Conservation (phyloP, 2,888 invertebrate species). For the Phragmatobia fuliginosa region DNA sequence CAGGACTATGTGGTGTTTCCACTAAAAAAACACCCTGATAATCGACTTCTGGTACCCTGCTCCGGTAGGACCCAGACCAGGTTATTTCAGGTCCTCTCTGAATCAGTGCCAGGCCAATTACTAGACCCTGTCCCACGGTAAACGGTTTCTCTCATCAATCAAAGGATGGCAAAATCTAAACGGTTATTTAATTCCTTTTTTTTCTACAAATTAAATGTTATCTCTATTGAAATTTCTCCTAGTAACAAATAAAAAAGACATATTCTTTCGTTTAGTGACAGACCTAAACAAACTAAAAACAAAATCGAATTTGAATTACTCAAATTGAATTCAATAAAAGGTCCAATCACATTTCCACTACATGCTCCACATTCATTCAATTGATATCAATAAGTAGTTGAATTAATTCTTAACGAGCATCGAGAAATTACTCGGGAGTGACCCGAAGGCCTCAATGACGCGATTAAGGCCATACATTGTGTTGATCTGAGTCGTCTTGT, state of each 20-base stretch:
- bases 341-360: constrained; percentile 47
- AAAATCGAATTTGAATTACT: constrained; percentile 30
- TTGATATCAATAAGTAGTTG: constrained; percentile 65
- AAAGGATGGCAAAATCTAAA: no score
- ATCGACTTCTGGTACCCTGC: no score
- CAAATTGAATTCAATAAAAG: constrained; percentile 44
- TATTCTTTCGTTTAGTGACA: neutral
- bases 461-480: constrained; percentile 66
- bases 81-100: no score
- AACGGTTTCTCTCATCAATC: no score
- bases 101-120: no score
- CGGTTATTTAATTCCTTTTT: no score
- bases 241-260: neutral
- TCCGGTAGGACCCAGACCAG: no score
- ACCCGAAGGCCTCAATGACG: constrained; percentile 52
- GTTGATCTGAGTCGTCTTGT: constrained; percentile 48
- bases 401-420: constrained; percentile 67
- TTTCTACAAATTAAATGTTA: neutral
- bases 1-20: no score
- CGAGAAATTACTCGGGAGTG: constrained; percentile 57
- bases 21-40: no score
- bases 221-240: neutral
- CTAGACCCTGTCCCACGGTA: no score
- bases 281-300: constrained; percentile 23
- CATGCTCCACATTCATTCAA: constrained; percentile 60